Conservation (phyloP, 2,113 vertebrate genomes). For the Seriola quinqueradiata region DNA sequence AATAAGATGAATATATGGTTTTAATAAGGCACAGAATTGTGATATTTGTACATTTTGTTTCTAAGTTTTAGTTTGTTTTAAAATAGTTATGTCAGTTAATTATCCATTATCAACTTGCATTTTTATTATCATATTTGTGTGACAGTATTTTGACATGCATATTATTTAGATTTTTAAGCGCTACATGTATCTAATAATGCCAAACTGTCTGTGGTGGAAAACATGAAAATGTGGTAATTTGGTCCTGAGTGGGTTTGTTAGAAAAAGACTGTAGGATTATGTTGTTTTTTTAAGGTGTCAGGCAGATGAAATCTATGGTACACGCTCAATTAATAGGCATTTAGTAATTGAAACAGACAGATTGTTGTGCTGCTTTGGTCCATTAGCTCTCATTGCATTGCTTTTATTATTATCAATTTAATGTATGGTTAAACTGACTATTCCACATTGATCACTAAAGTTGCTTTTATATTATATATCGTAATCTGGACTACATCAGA, state of each 20-base stretch:
- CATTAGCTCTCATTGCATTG: slow-evolving; percentile 31
- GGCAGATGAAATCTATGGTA: slow-evolving; percentile 53
- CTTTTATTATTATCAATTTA: slow-evolving; percentile 49
- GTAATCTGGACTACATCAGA: background rate
- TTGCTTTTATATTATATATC: slow-evolving; percentile 18
- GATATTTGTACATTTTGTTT: slow-evolving; percentile 54
- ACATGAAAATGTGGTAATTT: background rate
- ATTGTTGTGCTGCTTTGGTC: slow-evolving; percentile 51
- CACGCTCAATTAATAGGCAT: slow-evolving; percentile 32
- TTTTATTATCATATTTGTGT: slow-evolving; percentile 17
- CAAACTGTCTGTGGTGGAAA: slow-evolving; percentile 26
- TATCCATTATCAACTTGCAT: slow-evolving; percentile 30
- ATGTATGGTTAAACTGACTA: slow-evolving; percentile 7
- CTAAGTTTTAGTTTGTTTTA: slow-evolving; percentile 30
- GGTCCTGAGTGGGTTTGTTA: background rate
- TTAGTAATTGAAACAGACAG: slow-evolving; percentile 2
- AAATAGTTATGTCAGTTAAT: background rate
- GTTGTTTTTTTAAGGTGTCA: background rate
- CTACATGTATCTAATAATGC: slow-evolving; percentile 10
- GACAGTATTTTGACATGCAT: slow-evolving; percentile 42
- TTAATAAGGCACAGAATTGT: slow-evolving; percentile 3
- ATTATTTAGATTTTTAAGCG: slow-evolving; percentile 23
- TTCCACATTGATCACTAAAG: slow-evolving; percentile 43
- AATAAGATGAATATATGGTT: background rate
- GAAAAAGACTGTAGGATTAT: background rate